Base-by-base conservation (phyloP, 1,140 invertebrate species). In the Potamilus streckersoni region DNA sequence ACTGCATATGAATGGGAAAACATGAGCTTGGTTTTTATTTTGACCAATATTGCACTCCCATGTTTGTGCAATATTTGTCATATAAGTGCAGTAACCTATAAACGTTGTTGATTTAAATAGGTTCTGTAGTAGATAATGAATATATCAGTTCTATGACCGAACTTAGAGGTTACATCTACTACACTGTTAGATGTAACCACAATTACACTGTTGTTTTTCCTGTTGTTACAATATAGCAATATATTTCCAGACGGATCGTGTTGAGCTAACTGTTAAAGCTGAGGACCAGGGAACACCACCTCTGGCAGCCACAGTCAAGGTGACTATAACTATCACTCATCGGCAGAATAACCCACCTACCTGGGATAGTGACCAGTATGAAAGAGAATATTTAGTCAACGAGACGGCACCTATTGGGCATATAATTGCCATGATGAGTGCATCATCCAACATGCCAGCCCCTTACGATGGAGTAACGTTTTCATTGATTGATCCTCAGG, bases 341-440 rank as follows among this genome's bases (percentile, higher is more conserved):
- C 79, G 80, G 23, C 74, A 78, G n/a, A 82, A 76, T 59, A 77
- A 78, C 64, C 82, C 83, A 27, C 84, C 84, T 0, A 82, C 82
- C 4, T 86, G 84, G 84, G 78, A 80, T 49, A 74, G 71, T 19
- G 68, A 82, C 65, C 81, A 82, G 57, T 82, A 85, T 72, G 76
- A 79, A 16, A 74, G 66, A 19, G 66, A 78, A 5, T 86, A 82
- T 58, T 38, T 20, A 2, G 82, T 86, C 8, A 75, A 78, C 61
- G 84, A 86, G 70, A 86, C 83, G 3, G 82, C 76, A n/a, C 74
- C 57, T 8, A 67, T 80, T n/a, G 79, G 80, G 19, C 73, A 80
- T n/a, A 62, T 70, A 6, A 82, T 86, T 14, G 81, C 82, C 31
- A 67, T 62, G 15, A 82, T 86, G 61, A 75, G 65, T 59, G 83